phyloP scores from a whole-genome alignment of 2,113 vertebrate genomes.

The Brachyistius frenatus region DNA sequence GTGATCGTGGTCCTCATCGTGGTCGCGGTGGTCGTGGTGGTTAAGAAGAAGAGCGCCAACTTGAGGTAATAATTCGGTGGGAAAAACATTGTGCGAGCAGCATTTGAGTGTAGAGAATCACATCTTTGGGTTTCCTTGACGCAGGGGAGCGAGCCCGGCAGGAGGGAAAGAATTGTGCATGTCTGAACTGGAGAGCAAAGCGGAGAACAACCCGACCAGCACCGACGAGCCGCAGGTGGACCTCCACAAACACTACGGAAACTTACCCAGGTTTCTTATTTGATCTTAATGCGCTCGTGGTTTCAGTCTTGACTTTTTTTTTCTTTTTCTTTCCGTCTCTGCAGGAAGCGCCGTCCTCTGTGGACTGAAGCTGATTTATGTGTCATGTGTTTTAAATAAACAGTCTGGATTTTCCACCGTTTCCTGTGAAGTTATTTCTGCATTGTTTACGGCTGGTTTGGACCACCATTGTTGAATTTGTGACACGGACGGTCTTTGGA shows the following conservation, averaged over 20 bases:
- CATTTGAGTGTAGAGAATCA: background rate
- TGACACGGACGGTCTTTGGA: no score
- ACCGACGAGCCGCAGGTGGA: conserved; percentile 70
- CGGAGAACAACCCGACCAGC: conserved; percentile 16
- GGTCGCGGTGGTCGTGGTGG: conserved; percentile 72
- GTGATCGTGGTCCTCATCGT: conserved; percentile 74
- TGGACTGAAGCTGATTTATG: conserved; percentile 46
- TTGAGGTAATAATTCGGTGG: conserved; percentile 58
- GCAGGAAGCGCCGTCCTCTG: conserved; percentile 65
- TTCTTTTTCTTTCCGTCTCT: conserved; percentile 9
- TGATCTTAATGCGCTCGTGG: conserved; percentile 1
- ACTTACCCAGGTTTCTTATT: background rate
- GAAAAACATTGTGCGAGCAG: background rate
- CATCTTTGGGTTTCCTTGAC: background rate
- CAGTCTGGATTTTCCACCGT: conserved; percentile 31
- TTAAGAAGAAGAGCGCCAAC: conserved; percentile 68
- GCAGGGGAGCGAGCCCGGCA: conserved; percentile 30
- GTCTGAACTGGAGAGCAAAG: conserved; percentile 69
- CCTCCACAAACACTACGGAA: background rate
- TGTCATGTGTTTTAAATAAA: conserved; percentile 73
- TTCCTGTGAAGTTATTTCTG: conserved; percentile 32
- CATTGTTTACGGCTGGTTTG: conserved; percentile 5
- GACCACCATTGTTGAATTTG: background rate
- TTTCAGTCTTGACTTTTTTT: background rate
- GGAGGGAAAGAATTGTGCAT: conserved; percentile 62